Base-by-base conservation (phyloP, 2,113 vertebrate genomes). In the Aramus guarauna region DNA sequence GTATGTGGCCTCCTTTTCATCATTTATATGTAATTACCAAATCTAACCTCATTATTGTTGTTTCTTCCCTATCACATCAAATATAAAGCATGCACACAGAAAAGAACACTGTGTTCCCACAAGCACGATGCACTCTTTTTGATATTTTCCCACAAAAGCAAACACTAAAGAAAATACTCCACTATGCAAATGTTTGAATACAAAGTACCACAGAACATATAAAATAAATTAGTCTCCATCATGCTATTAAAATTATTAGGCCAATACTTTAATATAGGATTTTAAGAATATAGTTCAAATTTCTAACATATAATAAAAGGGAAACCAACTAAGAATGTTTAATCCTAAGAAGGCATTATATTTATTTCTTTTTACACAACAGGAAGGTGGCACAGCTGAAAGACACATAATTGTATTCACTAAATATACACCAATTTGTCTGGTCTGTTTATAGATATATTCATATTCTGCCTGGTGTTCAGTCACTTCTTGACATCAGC, bases 11-110 rank as follows among this genome's bases (percentile, higher is more conserved):
- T 93, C 41, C 64, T 92, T 95, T 71, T 84, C 53, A 72, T 96
- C 75, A 71, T 83, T 95, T 90, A 92, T 85, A 67, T 20, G 36
- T 85, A 85, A 93, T 90, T 94, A 95, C 82, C 73, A 84, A 90
- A 85, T 88, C 34, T 90, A 92, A 87, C 41, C 34, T 93, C 60
- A 79, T 94, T 95, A 74, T 55, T 79, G 24, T 59, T 88, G 64
- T 94, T 97, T 95, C 74, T 91, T 97, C 80, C 39, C 45, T 67
- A 78, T 68, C 85, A 89, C 85, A 94, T 95, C 45, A 79, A 82
- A 84, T 93, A 91, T 74, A 85, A 79, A 69, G 73, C 55, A 90
- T 23, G 37, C 43, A 95, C 43, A 83, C 41, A 93, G 87, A 95
- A 62, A 97, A 96, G 83, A 96, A 91, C 50, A 60, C 13, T 77